A percentile compares a stretch with the other conserved stretches of the same genome.
phyloP scores from a whole-genome alignment of 2,797 vertebrate species.

The Neoniphon sammara region DNA sequence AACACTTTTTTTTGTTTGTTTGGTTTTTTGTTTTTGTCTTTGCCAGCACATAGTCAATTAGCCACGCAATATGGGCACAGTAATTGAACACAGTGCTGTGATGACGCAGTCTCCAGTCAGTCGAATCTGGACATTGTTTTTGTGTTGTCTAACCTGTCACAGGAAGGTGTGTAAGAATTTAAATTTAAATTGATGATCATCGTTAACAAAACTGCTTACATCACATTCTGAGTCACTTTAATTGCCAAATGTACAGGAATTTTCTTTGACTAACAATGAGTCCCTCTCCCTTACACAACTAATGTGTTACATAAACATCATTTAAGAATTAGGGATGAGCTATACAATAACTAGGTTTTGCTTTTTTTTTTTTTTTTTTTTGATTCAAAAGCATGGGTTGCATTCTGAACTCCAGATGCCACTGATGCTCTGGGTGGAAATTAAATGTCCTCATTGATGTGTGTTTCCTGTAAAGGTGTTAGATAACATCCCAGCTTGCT shows the following conservation, averaged over 20 bases:
- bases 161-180: slow-evolving; percentile 24
- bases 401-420: slow-evolving; percentile 24
- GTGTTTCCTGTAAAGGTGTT: slow-evolving; percentile 3
- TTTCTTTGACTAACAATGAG: slow-evolving; percentile 1
- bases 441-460: slow-evolving; percentile 26
- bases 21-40: slow-evolving; percentile 12
- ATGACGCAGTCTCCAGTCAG: slow-evolving; percentile 52
- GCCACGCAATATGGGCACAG: slow-evolving; percentile 57
- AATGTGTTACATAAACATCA: slow-evolving; percentile 10
- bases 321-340: not conserved
- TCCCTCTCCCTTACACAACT: not conserved
- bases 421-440: slow-evolving; percentile 32
- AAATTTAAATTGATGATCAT: slow-evolving; percentile 46
- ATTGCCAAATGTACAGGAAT: slow-evolving; percentile 14
- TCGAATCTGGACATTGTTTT: slow-evolving; percentile 59
- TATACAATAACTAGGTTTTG: not conserved
- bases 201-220: slow-evolving; percentile 36
- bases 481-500: slow-evolving; percentile 37
- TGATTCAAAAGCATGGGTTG: not conserved
- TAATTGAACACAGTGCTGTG: slow-evolving; percentile 65
- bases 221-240: slow-evolving; percentile 19
- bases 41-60: slow-evolving; percentile 61
- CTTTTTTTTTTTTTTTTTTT: no score
- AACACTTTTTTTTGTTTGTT: not conserved
- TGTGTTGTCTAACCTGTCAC: slow-evolving; percentile 53